Conservation (phyloP, 2,888 invertebrate genomes). For the Andrena hattorfiana region DNA sequence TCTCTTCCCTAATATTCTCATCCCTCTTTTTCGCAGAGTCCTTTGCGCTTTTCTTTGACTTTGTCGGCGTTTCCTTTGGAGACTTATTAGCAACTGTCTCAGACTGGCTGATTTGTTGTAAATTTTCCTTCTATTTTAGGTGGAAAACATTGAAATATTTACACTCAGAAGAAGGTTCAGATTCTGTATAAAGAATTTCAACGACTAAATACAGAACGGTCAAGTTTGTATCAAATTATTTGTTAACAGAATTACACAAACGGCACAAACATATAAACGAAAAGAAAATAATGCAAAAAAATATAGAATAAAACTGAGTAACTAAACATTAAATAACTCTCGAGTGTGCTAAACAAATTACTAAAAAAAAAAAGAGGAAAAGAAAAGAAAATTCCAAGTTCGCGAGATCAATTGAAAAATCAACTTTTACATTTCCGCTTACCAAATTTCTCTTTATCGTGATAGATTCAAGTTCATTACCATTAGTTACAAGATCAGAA, state of each 20-base stretch:
- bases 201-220: conserved; percentile 8
- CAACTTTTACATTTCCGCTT: conserved; percentile 9
- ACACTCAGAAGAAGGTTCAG: conserved; percentile 2
- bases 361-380: not conserved
- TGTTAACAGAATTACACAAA: conserved; percentile 31
- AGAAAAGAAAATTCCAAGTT: not conserved
- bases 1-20: conserved; percentile 78
- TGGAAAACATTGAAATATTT: conserved; percentile 29
- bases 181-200: not conserved
- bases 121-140: conserved; percentile 77
- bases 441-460: conserved; percentile 1
- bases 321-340: conserved; percentile 6
- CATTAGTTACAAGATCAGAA: conserved; percentile 13
- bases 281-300: conserved; percentile 1
- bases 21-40: conserved; percentile 77
- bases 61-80: conserved; percentile 82
- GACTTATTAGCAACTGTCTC: conserved; percentile 79
- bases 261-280: not conserved
- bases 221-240: conserved; percentile 16
- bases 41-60: conserved; percentile 79
- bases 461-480: not conserved
- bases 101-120: conserved; percentile 75
- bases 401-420: conserved; percentile 8
- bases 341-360: conserved; percentile 15
- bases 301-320: not conserved